Percentiles rank a stretch among this genome's conserved stretches.
phyloP scores from a whole-genome alignment of 2,113 vertebrate genomes.

The Prietella phreatophila region DNA sequence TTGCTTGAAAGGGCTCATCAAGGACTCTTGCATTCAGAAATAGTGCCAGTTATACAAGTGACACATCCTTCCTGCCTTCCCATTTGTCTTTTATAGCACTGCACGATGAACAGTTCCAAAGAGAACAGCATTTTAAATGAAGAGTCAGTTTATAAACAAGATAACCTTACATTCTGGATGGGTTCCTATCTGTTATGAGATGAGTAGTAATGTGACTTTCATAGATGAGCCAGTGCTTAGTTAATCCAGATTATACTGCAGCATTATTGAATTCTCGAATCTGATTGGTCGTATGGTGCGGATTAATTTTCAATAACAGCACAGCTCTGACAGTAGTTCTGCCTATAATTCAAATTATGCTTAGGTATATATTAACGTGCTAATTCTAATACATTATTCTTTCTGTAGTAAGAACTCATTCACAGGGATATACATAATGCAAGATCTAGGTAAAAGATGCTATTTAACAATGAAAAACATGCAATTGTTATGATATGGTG shows the following conservation, averaged over 20 bases:
- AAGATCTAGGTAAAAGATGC: neutral
- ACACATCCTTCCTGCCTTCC: conserved; percentile 62
- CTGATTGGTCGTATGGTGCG: neutral
- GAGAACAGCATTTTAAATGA: neutral
- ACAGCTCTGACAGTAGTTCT: neutral
- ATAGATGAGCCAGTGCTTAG: neutral
- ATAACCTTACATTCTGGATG: neutral
- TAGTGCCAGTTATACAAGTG: conserved; percentile 65
- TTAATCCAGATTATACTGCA: neutral
- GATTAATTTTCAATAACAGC: neutral
- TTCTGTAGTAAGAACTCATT: neutral
- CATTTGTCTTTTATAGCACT: conserved; percentile 61
- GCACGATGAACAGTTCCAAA: conserved; percentile 62
- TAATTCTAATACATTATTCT: neutral
- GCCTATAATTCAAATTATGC: neutral
- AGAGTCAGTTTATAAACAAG: neutral
- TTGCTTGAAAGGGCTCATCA: conserved; percentile 62
- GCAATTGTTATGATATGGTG: neutral
- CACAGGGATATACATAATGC: neutral
- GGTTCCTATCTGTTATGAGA: neutral
- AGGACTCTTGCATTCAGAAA: conserved; percentile 62
- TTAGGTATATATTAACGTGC: neutral
- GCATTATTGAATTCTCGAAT: neutral
- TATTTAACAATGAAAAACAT: neutral
- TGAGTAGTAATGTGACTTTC: neutral